Percentiles rank a stretch among this genome's conserved stretches.
These are phyloP conservation scores for Sylvietta virens DNA, from an alignment of 2,113 vertebrate species.

Conservation along the genomic window DNA sequence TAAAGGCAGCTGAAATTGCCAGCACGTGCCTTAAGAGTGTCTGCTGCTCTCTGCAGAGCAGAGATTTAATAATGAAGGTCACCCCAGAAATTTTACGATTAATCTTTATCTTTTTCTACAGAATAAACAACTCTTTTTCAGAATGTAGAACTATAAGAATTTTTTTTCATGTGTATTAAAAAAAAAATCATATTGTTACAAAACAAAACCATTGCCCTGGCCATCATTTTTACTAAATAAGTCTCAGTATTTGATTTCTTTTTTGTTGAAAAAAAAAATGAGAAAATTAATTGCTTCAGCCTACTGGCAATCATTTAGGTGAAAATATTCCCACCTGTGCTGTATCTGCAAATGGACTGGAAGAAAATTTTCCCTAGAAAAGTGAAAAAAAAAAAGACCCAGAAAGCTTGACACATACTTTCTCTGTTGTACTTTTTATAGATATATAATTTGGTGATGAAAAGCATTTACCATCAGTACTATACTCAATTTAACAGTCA, in stretches of 20 bases:
- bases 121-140: background rate
- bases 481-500: background rate
- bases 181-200: background rate
- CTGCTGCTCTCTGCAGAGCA: background rate
- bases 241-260: background rate
- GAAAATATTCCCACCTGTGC: background rate
- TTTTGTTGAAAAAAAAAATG: background rate
- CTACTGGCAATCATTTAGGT: background rate
- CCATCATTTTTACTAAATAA: background rate
- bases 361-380: background rate
- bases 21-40: background rate
- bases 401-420: background rate
- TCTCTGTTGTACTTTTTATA: background rate
- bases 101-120: background rate
- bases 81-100: background rate
- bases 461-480: background rate
- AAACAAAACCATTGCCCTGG: background rate
- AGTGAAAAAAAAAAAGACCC: background rate
- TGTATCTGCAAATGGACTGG: background rate
- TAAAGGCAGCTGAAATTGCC: background rate
- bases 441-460: background rate
- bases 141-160: background rate
- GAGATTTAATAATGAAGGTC: background rate
- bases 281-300: background rate
- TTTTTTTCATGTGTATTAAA: background rate